Percentiles rank a stretch among this genome's conserved stretches.
phyloP scores from a whole-genome alignment of 1,140 invertebrate genomes.

The Drosophila sturtevanti region DNA sequence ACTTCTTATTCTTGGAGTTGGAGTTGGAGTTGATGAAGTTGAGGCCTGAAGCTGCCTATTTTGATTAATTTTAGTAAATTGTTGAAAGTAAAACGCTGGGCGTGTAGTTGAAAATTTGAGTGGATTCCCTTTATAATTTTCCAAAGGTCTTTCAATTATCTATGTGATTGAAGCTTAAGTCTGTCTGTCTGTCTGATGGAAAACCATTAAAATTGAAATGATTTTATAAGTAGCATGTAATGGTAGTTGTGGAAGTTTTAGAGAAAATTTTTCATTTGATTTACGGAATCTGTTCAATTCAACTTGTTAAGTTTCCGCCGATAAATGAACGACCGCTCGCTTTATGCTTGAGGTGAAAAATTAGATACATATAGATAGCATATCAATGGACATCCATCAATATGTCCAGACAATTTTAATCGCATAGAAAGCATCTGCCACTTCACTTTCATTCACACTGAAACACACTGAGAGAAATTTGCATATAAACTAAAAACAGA shows the following conservation, averaged over 20 bases:
- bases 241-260: background rate
- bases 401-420: conserved; percentile 44
- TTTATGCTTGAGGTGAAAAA: background rate
- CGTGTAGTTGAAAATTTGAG: conserved; percentile 13
- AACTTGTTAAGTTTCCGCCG: background rate
- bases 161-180: conserved; percentile 1
- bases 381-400: conserved; percentile 48
- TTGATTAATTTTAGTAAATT: conserved; percentile 56
- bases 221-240: background rate
- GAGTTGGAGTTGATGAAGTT: too few relatives aligned
- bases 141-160: background rate
- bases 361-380: conserved; percentile 7
- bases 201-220: background rate
- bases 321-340: background rate
- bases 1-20: conserved; percentile 5
- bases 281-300: conserved; percentile 13
- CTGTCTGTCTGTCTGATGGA: background rate
- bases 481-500: conserved; percentile 31
- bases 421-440: conserved; percentile 54
- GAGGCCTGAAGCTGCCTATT: background rate
- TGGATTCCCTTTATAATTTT: conserved; percentile 1
- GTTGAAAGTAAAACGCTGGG: conserved; percentile 21
- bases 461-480: conserved; percentile 33
- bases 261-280: conserved; percentile 23
- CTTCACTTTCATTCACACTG: conserved; percentile 31